A percentile compares a stretch with the other conserved stretches of the same genome.
Evolutionary conservation across 2,113 vertebrate genomes (phyloP).

Genomic region (Notechis scutatus): DNA sequence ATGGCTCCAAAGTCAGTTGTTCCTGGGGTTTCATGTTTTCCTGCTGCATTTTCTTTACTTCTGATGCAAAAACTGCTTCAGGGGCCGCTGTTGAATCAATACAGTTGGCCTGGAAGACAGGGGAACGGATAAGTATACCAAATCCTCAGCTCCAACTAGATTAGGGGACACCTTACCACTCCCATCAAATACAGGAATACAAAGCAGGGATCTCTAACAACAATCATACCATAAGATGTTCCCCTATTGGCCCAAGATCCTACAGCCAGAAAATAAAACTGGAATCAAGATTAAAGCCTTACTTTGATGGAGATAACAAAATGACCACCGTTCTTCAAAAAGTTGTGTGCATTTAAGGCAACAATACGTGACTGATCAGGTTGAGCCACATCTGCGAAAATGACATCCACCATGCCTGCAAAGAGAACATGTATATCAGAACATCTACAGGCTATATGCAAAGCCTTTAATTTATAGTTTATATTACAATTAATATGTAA

Average conservation of each 20-base stretch:
- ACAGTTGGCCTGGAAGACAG: conserved; percentile 81
- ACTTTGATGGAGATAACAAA: conserved; percentile 97
- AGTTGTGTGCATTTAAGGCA: conserved; percentile 90
- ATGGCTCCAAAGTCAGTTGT: conserved; percentile 90
- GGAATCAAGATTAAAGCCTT: not conserved
- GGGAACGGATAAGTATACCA: not conserved
- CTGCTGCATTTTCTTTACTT: conserved; percentile 89
- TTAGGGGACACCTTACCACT: not conserved
- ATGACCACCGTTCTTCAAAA: conserved; percentile 89
- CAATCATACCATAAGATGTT: not conserved
- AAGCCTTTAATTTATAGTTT: not conserved
- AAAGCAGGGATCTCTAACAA: not conserved
- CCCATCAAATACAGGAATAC: not conserved
- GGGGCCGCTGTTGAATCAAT: conserved; percentile 91
- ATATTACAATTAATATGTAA: not conserved
- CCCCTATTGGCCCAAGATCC: not conserved
- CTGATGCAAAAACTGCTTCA: conserved; percentile 87
- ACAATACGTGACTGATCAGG: conserved; percentile 93
- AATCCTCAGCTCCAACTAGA: not conserved
- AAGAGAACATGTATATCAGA: not conserved
- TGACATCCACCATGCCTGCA: conserved; percentile 93
- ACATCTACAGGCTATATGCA: not conserved
- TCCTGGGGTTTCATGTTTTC: conserved; percentile 96
- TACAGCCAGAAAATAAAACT: not conserved
- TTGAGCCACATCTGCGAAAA: conserved; percentile 92